Evolutionary conservation across 2,888 invertebrate species (phyloP).

Genomic region (Automeris io): DNA sequence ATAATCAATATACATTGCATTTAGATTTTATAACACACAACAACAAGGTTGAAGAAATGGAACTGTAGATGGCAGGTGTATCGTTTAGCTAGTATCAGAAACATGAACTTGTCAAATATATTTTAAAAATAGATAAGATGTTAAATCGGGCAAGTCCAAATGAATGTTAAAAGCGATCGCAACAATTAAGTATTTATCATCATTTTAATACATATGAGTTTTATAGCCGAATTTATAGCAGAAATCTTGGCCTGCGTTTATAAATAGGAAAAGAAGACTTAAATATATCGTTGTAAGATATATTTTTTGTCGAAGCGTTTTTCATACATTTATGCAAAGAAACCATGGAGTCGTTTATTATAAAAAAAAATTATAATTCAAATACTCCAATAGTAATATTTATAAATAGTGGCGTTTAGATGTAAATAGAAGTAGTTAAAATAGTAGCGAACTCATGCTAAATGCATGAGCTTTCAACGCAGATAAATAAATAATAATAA

Average conservation of each 20-base stretch:
- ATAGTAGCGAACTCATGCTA: too few species aligned
- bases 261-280: slow-evolving; percentile 9
- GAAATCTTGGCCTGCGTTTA: slow-evolving; percentile 12
- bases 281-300: neutral
- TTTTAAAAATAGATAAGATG: slow-evolving; percentile 1
- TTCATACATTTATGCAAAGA: neutral
- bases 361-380: too few species aligned
- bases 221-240: slow-evolving; percentile 22
- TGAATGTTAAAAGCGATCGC: slow-evolving; percentile 14
- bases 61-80: slow-evolving; percentile 7
- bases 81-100: neutral
- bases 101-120: slow-evolving; percentile 6
- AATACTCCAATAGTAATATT: too few species aligned
- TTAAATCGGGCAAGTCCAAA: slow-evolving; percentile 15
- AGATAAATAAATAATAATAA: too few species aligned
- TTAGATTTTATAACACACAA: slow-evolving; percentile 5
- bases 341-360: neutral
- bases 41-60: slow-evolving; percentile 3
- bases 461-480: too few species aligned
- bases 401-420: too few species aligned
- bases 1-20: slow-evolving; percentile 6
- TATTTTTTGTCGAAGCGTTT: neutral
- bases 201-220: slow-evolving; percentile 17
- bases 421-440: too few species aligned
- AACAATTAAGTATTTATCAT: slow-evolving; percentile 4